phyloP scores from a whole-genome alignment of 2,797 vertebrate species.

The Liparis tanakae region DNA sequence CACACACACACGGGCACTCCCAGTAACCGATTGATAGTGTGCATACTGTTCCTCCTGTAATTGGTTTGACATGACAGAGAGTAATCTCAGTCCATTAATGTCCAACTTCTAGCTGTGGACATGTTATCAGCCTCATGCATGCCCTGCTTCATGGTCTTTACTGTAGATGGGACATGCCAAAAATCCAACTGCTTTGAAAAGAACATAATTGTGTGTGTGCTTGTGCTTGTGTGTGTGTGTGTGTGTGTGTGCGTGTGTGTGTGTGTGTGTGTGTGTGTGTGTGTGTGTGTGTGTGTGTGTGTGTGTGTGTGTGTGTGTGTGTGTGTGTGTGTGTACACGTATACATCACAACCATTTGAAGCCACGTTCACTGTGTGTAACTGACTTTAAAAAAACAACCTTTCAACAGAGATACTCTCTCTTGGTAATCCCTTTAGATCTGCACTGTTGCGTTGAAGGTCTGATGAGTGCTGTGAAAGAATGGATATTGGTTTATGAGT shows the following conservation, averaged over 20 bases:
- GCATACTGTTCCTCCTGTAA: constrained; percentile 12
- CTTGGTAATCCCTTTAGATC: constrained; percentile 9
- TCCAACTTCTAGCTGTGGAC: too few relatives aligned
- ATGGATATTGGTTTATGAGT: constrained; percentile 28
- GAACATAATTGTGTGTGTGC: background rate
- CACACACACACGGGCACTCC: constrained; percentile 5
- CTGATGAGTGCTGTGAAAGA: constrained; percentile 8
- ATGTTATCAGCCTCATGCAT: background rate
- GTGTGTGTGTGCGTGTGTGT: background rate
- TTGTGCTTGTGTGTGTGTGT: background rate
- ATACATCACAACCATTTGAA: background rate
- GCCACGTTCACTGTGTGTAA: background rate
- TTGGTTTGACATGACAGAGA: constrained; percentile 29
- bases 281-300: background rate
- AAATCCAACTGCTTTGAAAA: constrained; percentile 5
- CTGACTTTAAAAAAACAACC: background rate
- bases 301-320: background rate
- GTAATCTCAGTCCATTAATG: constrained; percentile 4
- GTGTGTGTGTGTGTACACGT: background rate
- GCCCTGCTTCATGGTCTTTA: background rate
- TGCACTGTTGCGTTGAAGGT: constrained; percentile 6
- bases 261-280: background rate
- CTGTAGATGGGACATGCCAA: too few relatives aligned
- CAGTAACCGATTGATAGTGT: background rate
- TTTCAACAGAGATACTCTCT: constrained; percentile 10